Evolutionary conservation across 2,797 vertebrate species (phyloP).

Genomic region (Triplophysa yarkandensis): DNA sequence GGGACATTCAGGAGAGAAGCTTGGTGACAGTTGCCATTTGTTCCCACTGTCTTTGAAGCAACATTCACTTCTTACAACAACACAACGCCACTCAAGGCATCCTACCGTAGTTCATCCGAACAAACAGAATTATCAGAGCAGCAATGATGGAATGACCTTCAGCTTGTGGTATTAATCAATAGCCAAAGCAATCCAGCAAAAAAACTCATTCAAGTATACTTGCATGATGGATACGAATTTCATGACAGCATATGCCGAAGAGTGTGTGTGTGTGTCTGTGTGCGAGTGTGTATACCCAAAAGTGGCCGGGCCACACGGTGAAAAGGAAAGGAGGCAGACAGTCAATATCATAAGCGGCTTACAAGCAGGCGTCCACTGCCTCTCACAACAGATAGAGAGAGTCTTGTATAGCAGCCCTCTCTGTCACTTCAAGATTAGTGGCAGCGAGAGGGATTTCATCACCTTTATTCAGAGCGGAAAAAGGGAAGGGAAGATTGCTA

Average conservation of each 20-base stretch:
- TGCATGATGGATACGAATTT: constrained; percentile 48
- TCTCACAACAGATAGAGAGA: constrained; percentile 62
- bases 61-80: constrained; percentile 39
- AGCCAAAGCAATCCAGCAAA: constrained; percentile 47
- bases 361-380: constrained; percentile 59
- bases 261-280: constrained; percentile 19
- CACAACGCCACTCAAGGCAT: constrained; percentile 16
- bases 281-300: constrained; percentile 47
- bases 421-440: constrained; percentile 63
- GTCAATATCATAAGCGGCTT: constrained; percentile 66
- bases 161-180: constrained; percentile 55
- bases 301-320: constrained; percentile 51
- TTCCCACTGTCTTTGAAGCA: constrained; percentile 33
- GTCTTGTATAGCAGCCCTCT: constrained; percentile 59
- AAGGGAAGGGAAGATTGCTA: constrained; percentile 60
- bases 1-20: constrained; percentile 36
- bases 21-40: constrained; percentile 45
- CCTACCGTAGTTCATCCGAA: not conserved
- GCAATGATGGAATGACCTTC: constrained; percentile 46
- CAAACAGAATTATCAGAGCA: constrained; percentile 32
- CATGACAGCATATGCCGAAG: constrained; percentile 52
- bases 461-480: constrained; percentile 64
- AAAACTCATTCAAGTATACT: constrained; percentile 45
- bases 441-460: constrained; percentile 63
- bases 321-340: constrained; percentile 64